These are phyloP conservation scores for Schlechtendalia chinensis DNA, from an alignment of 1,140 invertebrate genomes.

Conservation along the genomic window DNA sequence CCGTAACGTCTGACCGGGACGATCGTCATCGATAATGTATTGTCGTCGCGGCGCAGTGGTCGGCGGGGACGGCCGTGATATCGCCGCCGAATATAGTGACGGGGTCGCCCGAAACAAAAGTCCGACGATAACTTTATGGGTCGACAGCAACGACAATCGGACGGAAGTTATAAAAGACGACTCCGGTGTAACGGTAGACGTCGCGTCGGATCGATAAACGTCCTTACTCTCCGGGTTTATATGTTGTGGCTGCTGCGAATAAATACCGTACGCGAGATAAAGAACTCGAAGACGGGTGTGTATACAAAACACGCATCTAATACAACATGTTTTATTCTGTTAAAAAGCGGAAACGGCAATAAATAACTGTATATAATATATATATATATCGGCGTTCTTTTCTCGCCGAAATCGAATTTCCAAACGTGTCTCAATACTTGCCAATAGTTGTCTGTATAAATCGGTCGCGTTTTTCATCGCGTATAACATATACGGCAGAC, in stretches of 20 bases:
- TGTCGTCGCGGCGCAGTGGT: background rate
- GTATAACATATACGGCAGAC: background rate
- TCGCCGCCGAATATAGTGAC: no score
- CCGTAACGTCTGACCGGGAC: no score
- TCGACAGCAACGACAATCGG: slow-evolving; percentile 2
- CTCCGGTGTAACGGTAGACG: no score
- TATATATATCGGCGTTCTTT: background rate
- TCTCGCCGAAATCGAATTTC: background rate
- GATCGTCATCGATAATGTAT: no score
- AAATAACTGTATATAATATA: no score
- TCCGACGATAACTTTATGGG: slow-evolving; percentile 24
- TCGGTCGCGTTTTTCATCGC: background rate
- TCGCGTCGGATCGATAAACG: background rate
- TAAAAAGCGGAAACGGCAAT: no score
- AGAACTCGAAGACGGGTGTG: no score
- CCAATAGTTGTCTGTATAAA: background rate
- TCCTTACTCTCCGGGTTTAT: no score
- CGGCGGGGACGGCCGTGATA: slow-evolving; percentile 6
- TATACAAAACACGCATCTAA: no score
- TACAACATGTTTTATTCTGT: no score
- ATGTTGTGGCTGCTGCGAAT: no score
- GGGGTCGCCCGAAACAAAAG: slow-evolving; percentile 28
- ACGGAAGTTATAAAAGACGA: slow-evolving; percentile 18
- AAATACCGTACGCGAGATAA: no score
- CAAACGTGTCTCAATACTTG: background rate